Conservation (phyloP, 2,888 invertebrate genomes). For the Phlogophora meticulosa region DNA sequence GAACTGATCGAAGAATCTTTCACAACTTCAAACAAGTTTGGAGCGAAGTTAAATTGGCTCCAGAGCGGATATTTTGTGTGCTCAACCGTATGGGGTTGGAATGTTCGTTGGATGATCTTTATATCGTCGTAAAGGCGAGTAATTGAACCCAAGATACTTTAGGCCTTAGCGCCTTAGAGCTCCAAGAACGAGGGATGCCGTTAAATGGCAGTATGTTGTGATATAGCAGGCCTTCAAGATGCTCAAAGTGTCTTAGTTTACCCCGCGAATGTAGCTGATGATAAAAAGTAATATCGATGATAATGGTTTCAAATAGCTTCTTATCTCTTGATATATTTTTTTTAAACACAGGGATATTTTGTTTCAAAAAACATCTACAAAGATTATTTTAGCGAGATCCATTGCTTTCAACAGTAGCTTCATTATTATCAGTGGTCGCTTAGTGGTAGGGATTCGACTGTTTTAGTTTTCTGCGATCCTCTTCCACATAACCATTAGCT, state of each 20-base stretch:
- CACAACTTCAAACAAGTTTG: slow-evolving; percentile 73
- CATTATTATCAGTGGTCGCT: no score
- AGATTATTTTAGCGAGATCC: background rate
- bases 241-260: slow-evolving; percentile 17
- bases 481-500: no score
- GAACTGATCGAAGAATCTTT: slow-evolving; percentile 73
- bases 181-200: slow-evolving; percentile 36
- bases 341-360: background rate
- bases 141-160: slow-evolving; percentile 65
- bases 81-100: slow-evolving; percentile 67
- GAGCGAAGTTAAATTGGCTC: slow-evolving; percentile 79
- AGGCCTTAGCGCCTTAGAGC: slow-evolving; percentile 56
- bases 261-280: slow-evolving; percentile 11
- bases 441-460: no score
- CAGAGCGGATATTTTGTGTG: slow-evolving; percentile 74
- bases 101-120: slow-evolving; percentile 68
- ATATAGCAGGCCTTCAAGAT: slow-evolving; percentile 38
- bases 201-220: slow-evolving; percentile 36
- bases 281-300: slow-evolving; percentile 50
- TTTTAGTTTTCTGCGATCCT: no score
- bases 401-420: background rate
- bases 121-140: slow-evolving; percentile 68
- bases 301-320: background rate
- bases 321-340: slow-evolving; percentile 5
- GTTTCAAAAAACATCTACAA: background rate